Evolutionary conservation across 2,113 vertebrate species (phyloP).

Genomic region (Hiodon alosoides): DNA sequence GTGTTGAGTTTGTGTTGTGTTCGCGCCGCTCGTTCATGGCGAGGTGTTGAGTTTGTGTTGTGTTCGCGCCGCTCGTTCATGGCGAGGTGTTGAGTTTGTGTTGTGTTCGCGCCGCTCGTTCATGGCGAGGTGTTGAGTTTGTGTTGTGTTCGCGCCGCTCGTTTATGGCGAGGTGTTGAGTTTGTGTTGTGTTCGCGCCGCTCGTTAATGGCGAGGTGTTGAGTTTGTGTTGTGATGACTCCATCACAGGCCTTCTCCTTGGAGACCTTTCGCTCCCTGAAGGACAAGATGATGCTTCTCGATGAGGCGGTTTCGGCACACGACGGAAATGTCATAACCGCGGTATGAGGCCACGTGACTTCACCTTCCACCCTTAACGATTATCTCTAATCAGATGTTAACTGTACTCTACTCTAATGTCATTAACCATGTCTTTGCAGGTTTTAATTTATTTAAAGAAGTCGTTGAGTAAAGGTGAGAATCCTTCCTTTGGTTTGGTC

Average conservation of each 20-base stretch:
- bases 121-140: too few relatives aligned
- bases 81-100: too few relatives aligned
- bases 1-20: too few relatives aligned
- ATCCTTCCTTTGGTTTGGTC: neutral
- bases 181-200: neutral
- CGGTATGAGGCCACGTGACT: conserved; percentile 56
- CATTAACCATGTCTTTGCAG: conserved; percentile 50
- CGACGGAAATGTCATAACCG: conserved; percentile 91
- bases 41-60: too few relatives aligned
- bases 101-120: too few relatives aligned
- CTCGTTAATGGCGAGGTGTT: neutral
- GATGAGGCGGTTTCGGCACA: conserved; percentile 77
- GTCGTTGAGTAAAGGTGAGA: conserved; percentile 82
- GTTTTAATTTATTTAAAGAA: conserved; percentile 87
- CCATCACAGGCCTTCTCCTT: conserved; percentile 67
- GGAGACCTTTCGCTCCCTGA: conserved; percentile 85
- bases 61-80: too few relatives aligned
- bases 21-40: too few relatives aligned
- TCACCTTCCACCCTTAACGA: neutral
- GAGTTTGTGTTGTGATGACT: conserved; percentile 13
- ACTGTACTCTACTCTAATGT: neutral
- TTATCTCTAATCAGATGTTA: neutral
- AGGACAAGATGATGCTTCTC: conserved; percentile 83
- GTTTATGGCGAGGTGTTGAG: neutral
- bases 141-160: too few relatives aligned